Conservation (phyloP, 2,797 vertebrate species). For the Diplodus sargus region DNA sequence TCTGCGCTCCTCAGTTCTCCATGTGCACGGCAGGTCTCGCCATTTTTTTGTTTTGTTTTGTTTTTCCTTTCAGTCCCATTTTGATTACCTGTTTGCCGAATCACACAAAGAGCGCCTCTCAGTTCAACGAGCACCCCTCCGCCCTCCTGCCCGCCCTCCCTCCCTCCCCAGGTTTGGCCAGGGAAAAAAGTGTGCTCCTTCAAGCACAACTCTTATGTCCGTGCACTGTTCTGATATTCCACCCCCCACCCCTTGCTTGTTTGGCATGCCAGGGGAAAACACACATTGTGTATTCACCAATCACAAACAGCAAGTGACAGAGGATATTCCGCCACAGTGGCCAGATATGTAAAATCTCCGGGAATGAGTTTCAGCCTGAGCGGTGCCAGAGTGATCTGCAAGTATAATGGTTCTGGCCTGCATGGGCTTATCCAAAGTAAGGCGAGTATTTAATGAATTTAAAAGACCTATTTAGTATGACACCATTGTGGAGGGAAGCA, state of each 20-base stretch:
- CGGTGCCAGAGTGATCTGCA: conserved; percentile 72
- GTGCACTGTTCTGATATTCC: conserved; percentile 56
- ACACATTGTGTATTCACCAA: conserved; percentile 65
- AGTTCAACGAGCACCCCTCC: conserved; percentile 50
- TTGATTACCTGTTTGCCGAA: conserved; percentile 62
- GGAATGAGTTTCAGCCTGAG: conserved; percentile 57
- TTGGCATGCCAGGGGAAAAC: conserved; percentile 52
- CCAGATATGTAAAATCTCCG: conserved; percentile 67
- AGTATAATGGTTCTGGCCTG: conserved; percentile 70
- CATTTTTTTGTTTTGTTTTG: conserved; percentile 15
- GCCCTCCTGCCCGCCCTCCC: not conserved
- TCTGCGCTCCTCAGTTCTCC: conserved; percentile 48
- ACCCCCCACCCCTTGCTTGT: conserved; percentile 10
- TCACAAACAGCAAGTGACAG: conserved; percentile 75
- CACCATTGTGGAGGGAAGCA: conserved; percentile 51
- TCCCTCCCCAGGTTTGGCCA: conserved; percentile 36
- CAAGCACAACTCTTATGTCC: conserved; percentile 57
- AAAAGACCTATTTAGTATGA: conserved; percentile 67
- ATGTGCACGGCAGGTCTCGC: conserved; percentile 16
- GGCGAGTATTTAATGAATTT: conserved; percentile 72
- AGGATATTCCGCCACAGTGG: conserved; percentile 68
- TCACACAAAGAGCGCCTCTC: conserved; percentile 57
- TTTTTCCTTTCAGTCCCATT: conserved; percentile 40
- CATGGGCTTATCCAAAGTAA: conserved; percentile 63
- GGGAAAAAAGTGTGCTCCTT: conserved; percentile 43